Percentiles rank a stretch among this genome's conserved stretches.
phyloP scores from a whole-genome alignment of 2,888 invertebrate species.

The Rhogogaster chlorosoma region DNA sequence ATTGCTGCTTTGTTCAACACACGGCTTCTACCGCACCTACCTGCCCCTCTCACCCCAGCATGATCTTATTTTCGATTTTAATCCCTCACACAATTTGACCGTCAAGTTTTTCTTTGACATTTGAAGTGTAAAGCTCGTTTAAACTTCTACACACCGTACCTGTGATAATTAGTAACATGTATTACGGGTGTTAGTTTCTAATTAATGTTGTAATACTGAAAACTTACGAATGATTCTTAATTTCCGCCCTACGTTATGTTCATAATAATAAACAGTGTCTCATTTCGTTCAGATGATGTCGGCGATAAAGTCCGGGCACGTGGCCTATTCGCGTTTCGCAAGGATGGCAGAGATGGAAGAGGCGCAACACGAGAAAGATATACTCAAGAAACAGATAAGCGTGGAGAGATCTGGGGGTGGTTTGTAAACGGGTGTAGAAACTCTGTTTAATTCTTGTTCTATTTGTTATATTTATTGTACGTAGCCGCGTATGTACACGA shows the following conservation, averaged over 20 bases:
- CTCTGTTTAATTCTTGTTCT: background rate
- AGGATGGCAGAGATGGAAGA: constrained; percentile 96
- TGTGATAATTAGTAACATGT: background rate
- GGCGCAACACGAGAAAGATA: constrained; percentile 88
- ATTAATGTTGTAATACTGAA: background rate
- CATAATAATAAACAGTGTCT: background rate
- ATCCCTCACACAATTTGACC: constrained; percentile 7
- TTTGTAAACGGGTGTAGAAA: constrained; percentile 81
- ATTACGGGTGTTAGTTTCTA: background rate
- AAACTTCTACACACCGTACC: background rate
- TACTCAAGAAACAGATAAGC: constrained; percentile 87
- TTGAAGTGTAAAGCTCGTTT: background rate
- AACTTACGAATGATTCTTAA: background rate
- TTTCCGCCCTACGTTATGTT: background rate
- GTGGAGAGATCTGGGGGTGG: constrained; percentile 98
- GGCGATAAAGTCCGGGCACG: constrained; percentile 97
- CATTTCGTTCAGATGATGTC: constrained; percentile 93
- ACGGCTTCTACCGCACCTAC: background rate
- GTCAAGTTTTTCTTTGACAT: background rate
- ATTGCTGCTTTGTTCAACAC: background rate
- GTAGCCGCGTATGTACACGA: background rate
- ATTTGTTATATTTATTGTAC: constrained; percentile 44
- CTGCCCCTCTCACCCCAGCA: background rate
- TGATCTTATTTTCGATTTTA: background rate
- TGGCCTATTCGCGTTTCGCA: constrained; percentile 97